phyloP scores from a whole-genome alignment of 2,113 vertebrate genomes.

The Porphyrio hochstetteri region DNA sequence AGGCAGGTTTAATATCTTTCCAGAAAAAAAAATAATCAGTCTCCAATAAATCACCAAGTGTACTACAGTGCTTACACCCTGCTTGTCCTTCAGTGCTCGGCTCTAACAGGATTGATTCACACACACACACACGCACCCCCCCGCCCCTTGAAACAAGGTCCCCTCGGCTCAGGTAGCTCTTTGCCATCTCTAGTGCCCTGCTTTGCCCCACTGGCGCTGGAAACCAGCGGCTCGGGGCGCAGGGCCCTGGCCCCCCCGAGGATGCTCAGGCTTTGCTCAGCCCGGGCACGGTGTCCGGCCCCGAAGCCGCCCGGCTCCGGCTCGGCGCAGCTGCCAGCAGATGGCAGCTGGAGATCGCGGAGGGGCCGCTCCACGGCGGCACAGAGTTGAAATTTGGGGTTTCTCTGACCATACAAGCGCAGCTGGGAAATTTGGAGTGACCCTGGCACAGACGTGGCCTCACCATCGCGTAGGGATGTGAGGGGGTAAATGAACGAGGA shows the following conservation, averaged over 20 bases:
- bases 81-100: background rate
- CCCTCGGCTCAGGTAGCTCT: background rate
- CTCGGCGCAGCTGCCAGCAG: slow-evolving; percentile 2
- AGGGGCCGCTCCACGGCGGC: background rate
- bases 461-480: fast-evolving
- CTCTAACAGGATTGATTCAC: fast-evolving
- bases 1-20: background rate
- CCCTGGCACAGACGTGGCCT: background rate
- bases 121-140: fast-evolving
- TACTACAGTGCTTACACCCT: background rate
- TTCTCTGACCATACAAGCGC: fast-evolving
- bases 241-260: background rate
- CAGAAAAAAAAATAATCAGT: background rate
- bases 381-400: fast-evolving
- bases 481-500: no score
- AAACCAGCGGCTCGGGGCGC: background rate
- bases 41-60: background rate
- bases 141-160: background rate
- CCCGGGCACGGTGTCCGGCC: background rate
- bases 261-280: background rate
- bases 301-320: background rate
- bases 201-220: fast-evolving
- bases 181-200: fast-evolving
- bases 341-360: slow-evolving; percentile 62
- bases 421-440: background rate